Evolutionary conservation across 2,888 invertebrate genomes (phyloP), one percentile per base, ranked within the genome.

Genomic region (Agonopterix alstromeriana): DNA sequence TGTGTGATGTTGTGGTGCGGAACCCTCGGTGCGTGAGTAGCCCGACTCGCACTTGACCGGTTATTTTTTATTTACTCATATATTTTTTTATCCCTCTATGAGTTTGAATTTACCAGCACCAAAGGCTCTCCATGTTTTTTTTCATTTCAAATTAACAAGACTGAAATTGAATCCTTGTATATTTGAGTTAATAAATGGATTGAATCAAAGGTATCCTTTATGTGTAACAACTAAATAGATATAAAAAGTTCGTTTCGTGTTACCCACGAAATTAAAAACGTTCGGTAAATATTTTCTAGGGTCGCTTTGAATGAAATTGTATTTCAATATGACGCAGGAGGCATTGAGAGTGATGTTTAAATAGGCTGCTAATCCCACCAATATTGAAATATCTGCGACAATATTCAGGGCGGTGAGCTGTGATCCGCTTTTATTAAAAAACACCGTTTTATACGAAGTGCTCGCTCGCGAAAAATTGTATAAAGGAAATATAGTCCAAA

Each of bases 361-460:
- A 85, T 80, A 85, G 86, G 83, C 77, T 73, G 79, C 81, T 87
- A 87, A 87, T 87, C 85, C 83, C 62, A 76, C 84, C 86, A 84
- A 85, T 87, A 87, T 87, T 87, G 87, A 87, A 87, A 87, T 84
- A 87, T 87, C 86, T 73, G 78, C 77, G 85, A 87, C 87, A 86
- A 85, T 87, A 85, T 86, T 82, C 83, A 73, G 69, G 3, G 60
- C 71, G 73, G 74, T 63, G 73, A 74, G 76, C 76, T 65, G 74
- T 82, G 77, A 86, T 85, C 86, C 86, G 77, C 68, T 82, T 83
- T 86, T 87, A 86, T 86, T 87, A 86, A 85, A 27, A 27, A 86
- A 85, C 81, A 83, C 71, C 73, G 75, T 70, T 73, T 73, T 76
- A 75, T 79, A 68, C 65, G 38, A 38, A 9, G 38, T n/a, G 3